These are phyloP conservation scores for Cheiracanthium punctorium DNA, from an alignment of 2,888 invertebrate genomes.

Conservation along the genomic window DNA sequence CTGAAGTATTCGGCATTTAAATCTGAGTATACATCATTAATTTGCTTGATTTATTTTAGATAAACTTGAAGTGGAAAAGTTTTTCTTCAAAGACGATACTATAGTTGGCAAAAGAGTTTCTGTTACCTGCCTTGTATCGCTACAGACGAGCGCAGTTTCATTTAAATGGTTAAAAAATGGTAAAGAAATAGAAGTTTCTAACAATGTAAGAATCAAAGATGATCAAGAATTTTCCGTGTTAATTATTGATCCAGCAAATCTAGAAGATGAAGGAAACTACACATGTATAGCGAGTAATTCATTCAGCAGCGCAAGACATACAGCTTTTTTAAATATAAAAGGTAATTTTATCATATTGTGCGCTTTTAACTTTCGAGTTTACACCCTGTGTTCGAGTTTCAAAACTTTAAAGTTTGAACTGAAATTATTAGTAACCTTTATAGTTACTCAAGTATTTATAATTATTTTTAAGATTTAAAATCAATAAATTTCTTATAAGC, in stretches of 20 bases:
- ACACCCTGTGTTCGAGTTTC: too few relatives aligned
- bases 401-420: too few relatives aligned
- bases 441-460: too few relatives aligned
- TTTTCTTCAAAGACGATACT: constrained; percentile 20
- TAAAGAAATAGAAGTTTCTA: background rate
- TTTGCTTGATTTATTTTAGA: constrained; percentile 16
- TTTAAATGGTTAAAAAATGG: constrained; percentile 30
- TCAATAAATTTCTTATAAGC: too few relatives aligned
- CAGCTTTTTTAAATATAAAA: constrained; percentile 21
- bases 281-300: constrained; percentile 43
- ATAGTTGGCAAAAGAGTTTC: constrained; percentile 6
- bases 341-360: too few relatives aligned
- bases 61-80: constrained; percentile 1
- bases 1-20: too few relatives aligned
- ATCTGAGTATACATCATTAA: too few relatives aligned
- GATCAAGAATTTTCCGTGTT: constrained; percentile 7
- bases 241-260: constrained; percentile 18
- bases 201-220: constrained; percentile 6
- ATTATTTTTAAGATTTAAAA: too few relatives aligned
- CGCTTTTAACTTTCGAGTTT: too few relatives aligned
- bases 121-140: background rate
- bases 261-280: constrained; percentile 49
- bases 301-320: constrained; percentile 19
- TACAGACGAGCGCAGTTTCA: background rate
- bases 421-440: too few relatives aligned